A percentile compares a stretch with the other conserved stretches of the same genome.
Evolutionary conservation across 35 echinoderm and acorn worm genomes (phyloP).

Genomic region (Apostichopus californicus): DNA sequence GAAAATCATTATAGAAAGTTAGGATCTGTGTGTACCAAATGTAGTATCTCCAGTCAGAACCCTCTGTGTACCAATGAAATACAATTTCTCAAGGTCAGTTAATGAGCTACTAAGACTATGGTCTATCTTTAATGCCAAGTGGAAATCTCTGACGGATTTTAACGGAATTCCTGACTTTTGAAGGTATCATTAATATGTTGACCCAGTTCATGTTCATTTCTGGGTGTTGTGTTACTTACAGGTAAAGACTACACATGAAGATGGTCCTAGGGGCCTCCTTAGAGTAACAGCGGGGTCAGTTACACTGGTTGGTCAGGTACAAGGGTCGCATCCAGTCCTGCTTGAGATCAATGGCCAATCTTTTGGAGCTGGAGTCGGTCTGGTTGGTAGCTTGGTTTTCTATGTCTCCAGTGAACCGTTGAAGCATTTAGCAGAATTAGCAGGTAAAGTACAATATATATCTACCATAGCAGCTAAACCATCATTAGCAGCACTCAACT

Average conservation of each 20-base stretch:
- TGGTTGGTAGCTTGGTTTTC: conserved; percentile 75
- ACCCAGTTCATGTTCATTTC: no score
- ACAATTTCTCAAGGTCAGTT: no score
- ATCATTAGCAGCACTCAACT: not conserved
- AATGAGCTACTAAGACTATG: no score
- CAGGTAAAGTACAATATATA: not conserved
- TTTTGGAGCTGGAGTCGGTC: conserved; percentile 71
- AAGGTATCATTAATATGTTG: no score
- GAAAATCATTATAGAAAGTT: no score
- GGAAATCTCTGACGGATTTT: no score
- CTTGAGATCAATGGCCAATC: conserved; percentile 79
- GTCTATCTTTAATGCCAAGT: no score
- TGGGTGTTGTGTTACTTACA: not conserved
- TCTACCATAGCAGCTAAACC: not conserved
- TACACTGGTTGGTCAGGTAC: conserved; percentile 72
- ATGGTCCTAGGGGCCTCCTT: conserved; percentile 10
- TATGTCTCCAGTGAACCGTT: conserved; percentile 46
- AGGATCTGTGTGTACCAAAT: no score
- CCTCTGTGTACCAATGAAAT: no score
- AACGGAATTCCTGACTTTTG: no score
- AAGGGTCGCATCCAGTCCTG: conserved; percentile 65
- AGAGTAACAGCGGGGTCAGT: conserved; percentile 48
- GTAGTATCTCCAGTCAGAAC: no score
- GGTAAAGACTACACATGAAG: conserved; percentile 20
- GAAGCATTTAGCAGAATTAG: conserved; percentile 45